These are phyloP conservation scores for Enoplolaimus lenunculus DNA, from an alignment of 2,888 invertebrate species.

Conservation along the genomic window DNA sequence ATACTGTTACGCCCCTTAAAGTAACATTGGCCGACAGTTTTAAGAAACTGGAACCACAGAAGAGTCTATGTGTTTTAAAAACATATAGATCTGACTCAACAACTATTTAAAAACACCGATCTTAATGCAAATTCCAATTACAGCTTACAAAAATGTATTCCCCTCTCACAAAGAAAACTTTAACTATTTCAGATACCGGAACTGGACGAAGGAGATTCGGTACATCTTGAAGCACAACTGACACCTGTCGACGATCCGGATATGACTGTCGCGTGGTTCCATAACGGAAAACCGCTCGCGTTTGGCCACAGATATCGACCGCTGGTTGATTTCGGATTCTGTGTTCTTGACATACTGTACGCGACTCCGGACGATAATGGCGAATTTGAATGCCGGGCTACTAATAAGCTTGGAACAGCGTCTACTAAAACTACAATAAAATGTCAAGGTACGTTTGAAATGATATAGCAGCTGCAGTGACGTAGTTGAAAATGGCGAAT, in stretches of 20 bases:
- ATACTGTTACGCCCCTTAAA: too few relatives aligned
- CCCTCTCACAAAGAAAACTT: too few relatives aligned
- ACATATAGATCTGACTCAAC: too few relatives aligned
- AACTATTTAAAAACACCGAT: too few relatives aligned
- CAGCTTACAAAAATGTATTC: too few relatives aligned
- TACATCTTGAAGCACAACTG: conserved; percentile 81
- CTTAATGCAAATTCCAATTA: too few relatives aligned
- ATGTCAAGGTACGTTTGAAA: conserved; percentile 16
- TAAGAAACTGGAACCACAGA: too few relatives aligned
- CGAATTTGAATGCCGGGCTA: conserved; percentile 56
- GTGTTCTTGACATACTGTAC: conserved; percentile 80
- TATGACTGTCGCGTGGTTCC: conserved; percentile 50
- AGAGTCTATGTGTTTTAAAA: too few relatives aligned
- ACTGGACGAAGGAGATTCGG: conserved; percentile 70
- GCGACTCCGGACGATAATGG: conserved; percentile 81
- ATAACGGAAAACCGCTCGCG: conserved; percentile 72
- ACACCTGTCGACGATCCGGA: conserved; percentile 55
- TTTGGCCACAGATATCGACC: conserved; percentile 72
- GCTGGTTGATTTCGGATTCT: conserved; percentile 80
- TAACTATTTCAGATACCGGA: conserved; percentile 53
- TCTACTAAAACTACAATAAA: conserved; percentile 32
- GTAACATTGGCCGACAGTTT: too few relatives aligned
- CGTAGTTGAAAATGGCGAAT: too few relatives aligned
- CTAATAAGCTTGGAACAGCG: conserved; percentile 79
- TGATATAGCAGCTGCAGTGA: too few relatives aligned